Conservation (phyloP, 2,888 invertebrate species). For the Hanleya hanleyi region DNA sequence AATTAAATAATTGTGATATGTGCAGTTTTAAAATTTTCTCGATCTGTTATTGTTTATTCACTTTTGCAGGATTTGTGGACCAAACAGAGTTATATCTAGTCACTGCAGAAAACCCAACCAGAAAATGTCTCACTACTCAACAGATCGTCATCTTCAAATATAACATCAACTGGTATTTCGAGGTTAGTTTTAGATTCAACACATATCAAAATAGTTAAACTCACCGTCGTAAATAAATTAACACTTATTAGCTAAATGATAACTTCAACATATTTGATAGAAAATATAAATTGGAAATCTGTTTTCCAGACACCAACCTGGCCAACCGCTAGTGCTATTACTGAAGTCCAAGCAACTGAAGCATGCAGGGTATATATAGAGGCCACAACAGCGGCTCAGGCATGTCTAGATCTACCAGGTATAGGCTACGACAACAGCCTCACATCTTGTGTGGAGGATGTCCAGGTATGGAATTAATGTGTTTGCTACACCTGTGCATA, state of each 20-base stretch:
- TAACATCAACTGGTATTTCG: background rate
- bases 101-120: background rate
- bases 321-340: background rate
- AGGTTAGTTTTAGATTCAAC: background rate
- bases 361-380: background rate
- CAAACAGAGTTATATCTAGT: background rate
- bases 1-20: too few relatives aligned
- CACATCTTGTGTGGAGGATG: background rate
- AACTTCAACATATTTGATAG: background rate
- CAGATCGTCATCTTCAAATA: background rate
- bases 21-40: too few relatives aligned
- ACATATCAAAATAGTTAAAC: background rate
- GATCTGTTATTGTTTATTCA: too few relatives aligned
- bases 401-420: background rate
- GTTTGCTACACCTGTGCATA: too few relatives aligned
- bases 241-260: background rate
- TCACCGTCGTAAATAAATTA: background rate
- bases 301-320: background rate
- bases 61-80: background rate
- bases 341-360: background rate
- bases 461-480: background rate
- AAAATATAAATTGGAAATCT: too few relatives aligned
- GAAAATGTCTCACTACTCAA: background rate
- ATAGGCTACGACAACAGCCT: background rate
- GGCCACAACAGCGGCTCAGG: background rate